phyloP scores from a whole-genome alignment of 2,797 vertebrate genomes.

The Eulemur rubriventer region DNA sequence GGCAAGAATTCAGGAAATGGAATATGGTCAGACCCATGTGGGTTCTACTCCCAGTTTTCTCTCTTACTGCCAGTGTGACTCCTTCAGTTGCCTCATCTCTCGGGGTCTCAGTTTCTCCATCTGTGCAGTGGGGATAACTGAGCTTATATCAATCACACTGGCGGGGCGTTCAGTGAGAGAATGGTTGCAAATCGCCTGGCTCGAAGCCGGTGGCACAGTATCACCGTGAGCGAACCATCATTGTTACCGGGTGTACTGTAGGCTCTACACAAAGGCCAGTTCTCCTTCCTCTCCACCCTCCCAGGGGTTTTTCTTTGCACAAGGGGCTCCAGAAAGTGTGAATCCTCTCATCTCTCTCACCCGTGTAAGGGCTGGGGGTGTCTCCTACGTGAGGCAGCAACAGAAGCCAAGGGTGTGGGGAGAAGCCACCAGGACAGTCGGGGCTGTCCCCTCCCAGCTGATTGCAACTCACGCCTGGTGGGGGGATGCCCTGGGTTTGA shows the following conservation, averaged over 20 bases:
- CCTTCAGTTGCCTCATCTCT: background rate
- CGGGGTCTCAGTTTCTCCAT: background rate
- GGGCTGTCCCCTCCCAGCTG: background rate
- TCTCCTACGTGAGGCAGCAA: background rate
- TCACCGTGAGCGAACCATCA: fast-evolving
- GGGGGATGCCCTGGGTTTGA: background rate
- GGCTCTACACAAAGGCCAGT: background rate
- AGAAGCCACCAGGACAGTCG: fast-evolving
- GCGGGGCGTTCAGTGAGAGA: background rate
- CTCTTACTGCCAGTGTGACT: background rate
- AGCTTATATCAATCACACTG: background rate
- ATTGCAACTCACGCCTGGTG: fast-evolving
- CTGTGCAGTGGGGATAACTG: background rate
- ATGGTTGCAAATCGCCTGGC: background rate
- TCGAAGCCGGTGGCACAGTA: no score
- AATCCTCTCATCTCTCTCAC: background rate
- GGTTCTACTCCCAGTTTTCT: background rate
- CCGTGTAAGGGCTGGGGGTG: background rate
- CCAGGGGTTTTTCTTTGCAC: background rate
- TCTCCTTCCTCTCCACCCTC: background rate
- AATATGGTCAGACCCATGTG: background rate
- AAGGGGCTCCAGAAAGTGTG: background rate
- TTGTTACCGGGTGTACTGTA: no score
- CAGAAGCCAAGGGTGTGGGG: fast-evolving
- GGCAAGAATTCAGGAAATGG: background rate